Conservation (phyloP, 2,797 vertebrate genomes). For the Hapalemur alaotrensis region DNA sequence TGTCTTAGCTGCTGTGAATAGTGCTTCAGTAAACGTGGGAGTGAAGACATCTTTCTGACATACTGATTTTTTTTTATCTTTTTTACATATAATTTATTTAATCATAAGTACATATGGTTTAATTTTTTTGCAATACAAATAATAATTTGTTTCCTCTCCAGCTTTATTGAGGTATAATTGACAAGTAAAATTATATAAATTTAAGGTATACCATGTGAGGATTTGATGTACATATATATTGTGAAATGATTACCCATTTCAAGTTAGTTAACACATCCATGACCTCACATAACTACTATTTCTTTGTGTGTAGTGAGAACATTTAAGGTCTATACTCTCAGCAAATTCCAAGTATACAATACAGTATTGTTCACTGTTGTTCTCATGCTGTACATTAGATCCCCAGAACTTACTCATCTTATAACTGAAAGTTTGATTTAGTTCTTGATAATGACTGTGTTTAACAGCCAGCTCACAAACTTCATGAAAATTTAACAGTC, state of each 20-base stretch:
- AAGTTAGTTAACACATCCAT: neutral
- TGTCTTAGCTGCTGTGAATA: neutral
- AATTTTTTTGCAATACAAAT: neutral
- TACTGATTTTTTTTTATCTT: neutral
- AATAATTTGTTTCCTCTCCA: neutral
- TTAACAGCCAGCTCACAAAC: neutral
- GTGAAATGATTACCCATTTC: neutral
- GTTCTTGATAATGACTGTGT: neutral
- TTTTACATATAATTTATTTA: constrained; percentile 8
- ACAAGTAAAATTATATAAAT: neutral
- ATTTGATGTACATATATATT: neutral
- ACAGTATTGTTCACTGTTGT: neutral
- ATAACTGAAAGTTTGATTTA: neutral
- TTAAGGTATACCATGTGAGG: neutral
- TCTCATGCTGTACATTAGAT: neutral
- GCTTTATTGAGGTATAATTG: neutral
- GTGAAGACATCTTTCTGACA: too few species aligned
- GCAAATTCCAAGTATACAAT: neutral
- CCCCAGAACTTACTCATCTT: neutral
- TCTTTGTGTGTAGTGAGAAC: neutral
- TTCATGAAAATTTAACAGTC: neutral
- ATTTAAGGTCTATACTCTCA: neutral
- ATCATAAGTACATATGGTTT: neutral
- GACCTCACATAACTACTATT: neutral
- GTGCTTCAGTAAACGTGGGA: neutral